phyloP scores from a whole-genome alignment of 37 sponge, comb jelly and placozoan genomes.

The Tethya wilhelma region DNA sequence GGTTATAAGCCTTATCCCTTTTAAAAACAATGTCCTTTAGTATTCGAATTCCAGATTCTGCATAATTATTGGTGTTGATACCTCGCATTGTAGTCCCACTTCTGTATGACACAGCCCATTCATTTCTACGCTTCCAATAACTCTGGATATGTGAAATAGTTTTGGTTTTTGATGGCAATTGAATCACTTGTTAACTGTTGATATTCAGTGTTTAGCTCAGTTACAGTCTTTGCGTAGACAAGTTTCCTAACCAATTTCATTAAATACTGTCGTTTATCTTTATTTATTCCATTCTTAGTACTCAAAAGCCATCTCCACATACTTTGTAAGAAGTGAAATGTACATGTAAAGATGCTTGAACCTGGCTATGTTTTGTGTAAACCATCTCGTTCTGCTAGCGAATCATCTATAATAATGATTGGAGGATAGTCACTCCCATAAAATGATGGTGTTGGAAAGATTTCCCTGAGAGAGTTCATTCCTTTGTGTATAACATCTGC shows the following conservation, averaged over 20 bases:
- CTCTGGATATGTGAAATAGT: background rate
- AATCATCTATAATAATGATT: conserved; percentile 24
- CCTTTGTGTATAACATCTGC: background rate
- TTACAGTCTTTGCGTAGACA: background rate
- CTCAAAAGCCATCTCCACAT: background rate
- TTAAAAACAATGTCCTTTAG: background rate
- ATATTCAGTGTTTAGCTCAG: background rate
- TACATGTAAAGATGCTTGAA: background rate
- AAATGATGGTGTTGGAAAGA: conserved; percentile 7
- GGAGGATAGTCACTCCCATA: conserved; percentile 1
- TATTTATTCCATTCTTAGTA: background rate
- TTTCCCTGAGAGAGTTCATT: background rate
- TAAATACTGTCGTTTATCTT: background rate
- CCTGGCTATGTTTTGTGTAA: conserved; percentile 4
- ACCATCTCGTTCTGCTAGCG: conserved; percentile 1
- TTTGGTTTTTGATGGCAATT: background rate
- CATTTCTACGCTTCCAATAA: background rate
- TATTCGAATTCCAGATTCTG: background rate
- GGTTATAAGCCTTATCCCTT: background rate
- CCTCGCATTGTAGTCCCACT: background rate
- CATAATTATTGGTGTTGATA: background rate
- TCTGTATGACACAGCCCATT: background rate
- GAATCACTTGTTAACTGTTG: background rate
- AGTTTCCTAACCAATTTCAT: background rate
- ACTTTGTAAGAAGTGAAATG: background rate